A percentile compares a stretch with the other conserved stretches of the same genome.
Evolutionary conservation across 1,140 invertebrate species (phyloP).

Genomic region (Pseudomyrmex concolor): DNA sequence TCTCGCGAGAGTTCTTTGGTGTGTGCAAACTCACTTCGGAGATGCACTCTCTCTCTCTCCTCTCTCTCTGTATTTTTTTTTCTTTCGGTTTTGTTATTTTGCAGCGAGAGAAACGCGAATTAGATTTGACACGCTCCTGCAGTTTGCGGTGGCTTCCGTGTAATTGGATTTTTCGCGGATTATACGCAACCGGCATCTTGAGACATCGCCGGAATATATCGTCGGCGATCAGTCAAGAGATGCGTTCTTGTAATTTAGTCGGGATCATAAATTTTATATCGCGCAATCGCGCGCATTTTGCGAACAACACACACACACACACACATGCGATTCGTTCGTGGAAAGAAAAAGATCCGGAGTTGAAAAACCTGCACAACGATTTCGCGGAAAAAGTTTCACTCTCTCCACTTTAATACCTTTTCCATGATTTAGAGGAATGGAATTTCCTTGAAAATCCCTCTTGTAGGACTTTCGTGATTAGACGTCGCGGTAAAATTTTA

Average conservation of each 20-base stretch:
- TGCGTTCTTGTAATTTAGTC: too few species aligned
- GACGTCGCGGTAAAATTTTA: neutral
- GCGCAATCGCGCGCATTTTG: neutral
- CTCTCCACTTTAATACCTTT: too few species aligned
- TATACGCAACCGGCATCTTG: conserved; percentile 22
- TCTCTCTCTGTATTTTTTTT: neutral
- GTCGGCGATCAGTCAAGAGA: conserved; percentile 4
- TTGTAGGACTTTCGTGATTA: conserved; percentile 14
- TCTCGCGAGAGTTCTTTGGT: too few species aligned
- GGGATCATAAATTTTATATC: too few species aligned
- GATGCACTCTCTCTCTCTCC: neutral
- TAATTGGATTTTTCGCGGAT: conserved; percentile 49
- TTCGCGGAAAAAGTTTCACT: too few species aligned
- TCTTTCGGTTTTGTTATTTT: neutral
- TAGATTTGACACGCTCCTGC: conserved; percentile 17
- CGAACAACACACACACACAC: neutral
- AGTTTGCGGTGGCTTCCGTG: conserved; percentile 21
- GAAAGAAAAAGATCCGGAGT: too few species aligned
- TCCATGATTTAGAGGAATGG: too few species aligned
- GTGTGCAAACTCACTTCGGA: neutral
- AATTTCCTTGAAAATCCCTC: neutral
- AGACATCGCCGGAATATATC: conserved; percentile 13
- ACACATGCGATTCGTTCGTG: too few species aligned
- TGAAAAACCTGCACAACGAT: too few species aligned
- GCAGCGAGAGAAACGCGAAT: neutral